A percentile compares a stretch with the other conserved stretches of the same genome.
Evolutionary conservation across 2,113 vertebrate genomes (phyloP).

Genomic region (Canis aureus): DNA sequence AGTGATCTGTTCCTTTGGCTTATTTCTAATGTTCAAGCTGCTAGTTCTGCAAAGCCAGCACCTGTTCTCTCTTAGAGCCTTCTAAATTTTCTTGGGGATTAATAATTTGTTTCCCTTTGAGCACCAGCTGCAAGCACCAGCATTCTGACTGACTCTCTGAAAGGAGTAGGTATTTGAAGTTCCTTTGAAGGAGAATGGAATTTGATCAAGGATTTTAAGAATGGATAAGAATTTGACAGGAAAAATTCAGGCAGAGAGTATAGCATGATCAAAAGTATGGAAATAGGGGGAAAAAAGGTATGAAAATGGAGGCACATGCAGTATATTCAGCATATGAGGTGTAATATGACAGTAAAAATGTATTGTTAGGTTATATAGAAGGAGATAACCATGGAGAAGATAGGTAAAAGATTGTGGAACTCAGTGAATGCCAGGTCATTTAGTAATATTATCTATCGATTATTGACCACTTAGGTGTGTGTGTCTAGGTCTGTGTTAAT

Average conservation of each 20-base stretch:
- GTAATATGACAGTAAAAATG: neutral
- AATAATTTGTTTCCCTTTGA: slow-evolving; percentile 53
- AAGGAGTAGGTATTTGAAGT: slow-evolving; percentile 44
- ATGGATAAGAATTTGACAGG: neutral
- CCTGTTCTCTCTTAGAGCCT: neutral
- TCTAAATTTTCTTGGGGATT: slow-evolving; percentile 11
- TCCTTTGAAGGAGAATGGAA: neutral
- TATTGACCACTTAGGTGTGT: neutral
- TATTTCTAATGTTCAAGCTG: slow-evolving; percentile 29
- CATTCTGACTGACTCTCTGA: slow-evolving; percentile 10
- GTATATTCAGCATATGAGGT: neutral
- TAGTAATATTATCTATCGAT: neutral
- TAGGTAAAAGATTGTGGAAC: neutral
- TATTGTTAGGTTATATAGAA: neutral
- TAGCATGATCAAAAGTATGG: neutral
- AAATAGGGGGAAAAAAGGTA: neutral
- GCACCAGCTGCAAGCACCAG: neutral
- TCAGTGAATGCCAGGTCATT: neutral
- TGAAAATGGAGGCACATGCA: neutral
- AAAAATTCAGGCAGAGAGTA: neutral
- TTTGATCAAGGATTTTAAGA: slow-evolving; percentile 51
- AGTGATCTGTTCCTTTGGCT: slow-evolving; percentile 26
- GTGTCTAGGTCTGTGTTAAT: neutral
- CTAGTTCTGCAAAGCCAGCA: neutral
- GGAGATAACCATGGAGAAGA: neutral